Evolutionary conservation across 2,888 invertebrate genomes (phyloP), one percentile per base, ranked within the genome.

Genomic region (Pantelozetes paolii): DNA sequence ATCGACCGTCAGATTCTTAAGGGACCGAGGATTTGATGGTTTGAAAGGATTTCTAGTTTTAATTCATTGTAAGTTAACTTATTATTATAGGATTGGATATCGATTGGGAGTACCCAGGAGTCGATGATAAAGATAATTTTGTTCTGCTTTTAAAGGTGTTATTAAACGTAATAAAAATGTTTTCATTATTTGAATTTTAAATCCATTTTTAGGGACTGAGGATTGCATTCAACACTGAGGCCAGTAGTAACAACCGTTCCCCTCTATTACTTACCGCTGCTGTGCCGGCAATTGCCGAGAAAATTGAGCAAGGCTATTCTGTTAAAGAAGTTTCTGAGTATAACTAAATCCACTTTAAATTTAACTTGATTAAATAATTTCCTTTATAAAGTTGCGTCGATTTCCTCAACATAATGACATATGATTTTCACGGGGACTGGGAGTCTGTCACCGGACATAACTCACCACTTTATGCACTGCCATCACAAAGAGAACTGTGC

Each of bases 341-440:
- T 77, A 78, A 30, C 11, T 59, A 6, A 64, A 36, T 5, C 67
- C 1, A 20, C 5, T 36, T 59, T 6, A 8, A 1, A 15, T 45
- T 28, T 54, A 69, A 23, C 67, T 18, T 36, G 1, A n/a, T 15
- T 59, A 13, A 36, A 28, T 6, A 26, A 67, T 15, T 30, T 76
- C 15, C 64, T 72, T 15, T 20, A 72, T 71, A 36, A 82, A 91
- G 93, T 78, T 93, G 94, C 80, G 82, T 94, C 80, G 94, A 94
- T 84, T 94, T 94, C 83, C 92, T 94, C 80, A 94, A 94, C 82
- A 77, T 94, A 77, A 94, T 94, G 94, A 93, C 94, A 0, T 94
- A 94, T 85, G 94, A 94, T 84, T 94, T 94, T 85, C 94, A 94
- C 83, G 94, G 94, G 50, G 94, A 94, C 83, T 94, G 94, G 94